Evolutionary conservation across 2,113 vertebrate species (phyloP), one percentile per base, ranked within the genome.

Genomic region (Girardinichthys multiradiatus): DNA sequence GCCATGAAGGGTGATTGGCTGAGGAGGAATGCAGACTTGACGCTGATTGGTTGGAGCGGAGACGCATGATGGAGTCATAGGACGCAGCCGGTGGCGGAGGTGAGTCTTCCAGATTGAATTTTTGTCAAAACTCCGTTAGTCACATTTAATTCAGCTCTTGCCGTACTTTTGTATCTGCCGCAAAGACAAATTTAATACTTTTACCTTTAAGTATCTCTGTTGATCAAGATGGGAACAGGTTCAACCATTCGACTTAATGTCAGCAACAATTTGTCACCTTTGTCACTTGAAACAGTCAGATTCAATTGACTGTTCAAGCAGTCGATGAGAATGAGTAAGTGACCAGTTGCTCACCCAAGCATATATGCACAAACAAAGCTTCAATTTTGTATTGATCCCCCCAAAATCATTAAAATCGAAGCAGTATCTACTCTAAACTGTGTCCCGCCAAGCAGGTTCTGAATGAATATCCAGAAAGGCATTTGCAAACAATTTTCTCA

Each of bases 401-500:
- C 57, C 28, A 70, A 59, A 31, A 74, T 73, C 17, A 6, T 59
- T 24, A 4, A 63, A 59, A 27, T 62, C 15, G 67, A 29, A 26
- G 57, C 30, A 31, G 70, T 51, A 45, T 81, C 77, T 64, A 62
- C 42, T 58, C 64, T 69, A 71, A 77, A 24, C 24, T 27, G 61
- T 0, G 30, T 42, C 14, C 57, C 45, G 19, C 19, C 26, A 51
- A 65, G 51, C 71, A 31, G 57, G 57, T 21, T 64, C 75, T 61
- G 62, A 30, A 37, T 8, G 45, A 65, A 33, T 33, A 30, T 58
- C 70, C 35, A 64, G 66, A 33, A 59, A 69, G 26, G 59, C 48
- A n/a, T 65, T 72, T 68, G 78, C 62, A 84, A 77, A 71, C 65
- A 54, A 63, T 84, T 85, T 80, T 77, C 79, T 71, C 62, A 37